Base-by-base conservation (phyloP, 2,113 vertebrate genomes). In the Aegypius monachus region DNA sequence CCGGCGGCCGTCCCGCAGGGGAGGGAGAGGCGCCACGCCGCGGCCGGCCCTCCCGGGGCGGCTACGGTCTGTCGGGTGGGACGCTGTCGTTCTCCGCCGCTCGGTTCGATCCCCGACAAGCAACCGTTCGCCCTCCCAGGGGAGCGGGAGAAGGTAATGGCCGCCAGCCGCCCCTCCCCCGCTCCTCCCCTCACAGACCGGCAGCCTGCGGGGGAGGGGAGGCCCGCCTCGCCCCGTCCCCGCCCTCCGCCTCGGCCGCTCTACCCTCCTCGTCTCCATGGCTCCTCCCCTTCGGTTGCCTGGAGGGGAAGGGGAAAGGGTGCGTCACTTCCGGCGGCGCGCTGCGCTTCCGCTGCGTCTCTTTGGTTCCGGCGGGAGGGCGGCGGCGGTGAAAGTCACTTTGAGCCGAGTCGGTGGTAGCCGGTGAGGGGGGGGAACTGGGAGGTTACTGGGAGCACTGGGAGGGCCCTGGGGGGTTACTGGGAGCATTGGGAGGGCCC, bases 41-140 rank as follows among this genome's bases (percentile, higher is more conserved):
- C 11, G 1, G 17, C 36, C 45, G 3, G 8, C 13, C 21, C 21
- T 32, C 42, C 59, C 17, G 3, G 4, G 18, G 14, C 48, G 10
- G 32, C 12, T 2, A 13, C 3, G 3, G 18, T 0, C 11, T 5
- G 22, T 19, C 31, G 16, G 16, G 11, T 0, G 4, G 5, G 3
- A 36, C 1, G 3, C 6, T 0, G 21, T 10, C 25, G 1, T 0
- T 7, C 31, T 19, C 16, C 9, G 5, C 31, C 20, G 5, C 32
- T 19, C 31, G 14, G 14, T 4, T 11, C 36, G 1, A 22, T 8
- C n/a, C 31, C 53, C 40, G 3, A 2, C 48, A 50, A 50, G 3
- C 4, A 7, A 12, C 31, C 2, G 2, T 5, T 6, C 2, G 1
- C 11, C 13, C 8, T 19, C n/a, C 9, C 14, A 0, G 3, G 4